A percentile compares a stretch with the other conserved stretches of the same genome.
These are phyloP conservation scores for Diplodus sargus DNA, from an alignment of 2,797 vertebrate genomes.

Conservation along the genomic window DNA sequence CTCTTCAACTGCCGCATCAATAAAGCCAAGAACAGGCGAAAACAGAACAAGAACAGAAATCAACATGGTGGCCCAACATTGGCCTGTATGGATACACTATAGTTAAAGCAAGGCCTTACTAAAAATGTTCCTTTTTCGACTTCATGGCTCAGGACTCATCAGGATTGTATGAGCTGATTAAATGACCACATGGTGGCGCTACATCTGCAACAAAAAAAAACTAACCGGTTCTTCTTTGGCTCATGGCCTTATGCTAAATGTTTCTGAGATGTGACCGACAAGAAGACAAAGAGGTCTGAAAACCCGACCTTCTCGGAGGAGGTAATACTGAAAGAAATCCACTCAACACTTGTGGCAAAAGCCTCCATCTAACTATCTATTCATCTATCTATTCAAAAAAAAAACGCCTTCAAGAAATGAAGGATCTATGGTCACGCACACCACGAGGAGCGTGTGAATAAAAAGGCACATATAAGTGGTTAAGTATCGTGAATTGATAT, in stretches of 20 bases:
- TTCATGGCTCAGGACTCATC: neutral
- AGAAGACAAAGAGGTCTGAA: neutral
- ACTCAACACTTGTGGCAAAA: slow-evolving; percentile 3
- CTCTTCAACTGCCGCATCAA: too few relatives aligned
- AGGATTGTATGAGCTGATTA: neutral
- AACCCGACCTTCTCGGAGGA: neutral
- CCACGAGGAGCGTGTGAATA: slow-evolving; percentile 17
- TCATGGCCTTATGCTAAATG: neutral
- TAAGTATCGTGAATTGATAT: slow-evolving; percentile 16
- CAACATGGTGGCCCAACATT: neutral
- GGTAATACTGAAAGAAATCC: slow-evolving; percentile 15
- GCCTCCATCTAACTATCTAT: neutral
- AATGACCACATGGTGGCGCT: slow-evolving; percentile 43
- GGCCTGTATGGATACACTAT: neutral
- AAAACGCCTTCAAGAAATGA: slow-evolving; percentile 13
- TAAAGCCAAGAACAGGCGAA: too few relatives aligned
- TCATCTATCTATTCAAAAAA: too few relatives aligned
- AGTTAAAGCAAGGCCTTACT: neutral
- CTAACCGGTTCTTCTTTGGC: neutral
- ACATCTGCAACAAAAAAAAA: slow-evolving; percentile 22
- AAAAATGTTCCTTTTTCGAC: too few relatives aligned
- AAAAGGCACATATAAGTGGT: slow-evolving; percentile 48
- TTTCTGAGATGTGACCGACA: slow-evolving; percentile 2
- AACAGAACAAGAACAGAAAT: neutral
- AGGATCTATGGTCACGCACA: slow-evolving; percentile 16